Base-by-base conservation (phyloP, 2,888 invertebrate genomes). In the Ochlodes sylvanus region DNA sequence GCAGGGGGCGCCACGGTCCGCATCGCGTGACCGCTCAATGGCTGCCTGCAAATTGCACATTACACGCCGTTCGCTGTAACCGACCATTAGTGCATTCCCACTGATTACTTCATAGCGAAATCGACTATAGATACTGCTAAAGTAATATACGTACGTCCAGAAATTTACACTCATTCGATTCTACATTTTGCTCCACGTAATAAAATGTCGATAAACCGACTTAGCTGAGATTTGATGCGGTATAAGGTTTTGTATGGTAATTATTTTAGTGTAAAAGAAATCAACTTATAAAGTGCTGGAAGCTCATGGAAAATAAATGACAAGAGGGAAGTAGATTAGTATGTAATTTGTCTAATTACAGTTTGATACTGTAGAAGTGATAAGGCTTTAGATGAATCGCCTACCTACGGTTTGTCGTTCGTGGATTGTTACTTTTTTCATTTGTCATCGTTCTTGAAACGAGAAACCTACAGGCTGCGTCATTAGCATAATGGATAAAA, bases 11-110 rank as follows among this genome's bases (percentile, higher is more conserved):
- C 32, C 70, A 67, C 47, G 70, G 73, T 76, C 73, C 71, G 71
- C 76, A 77, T 91, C 85, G 92, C 91, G 90, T 92, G 91, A 89
- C 86, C 84, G 80, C 77, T 79, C 81, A 80, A 82, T 86, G 84
- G 79, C 78, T 80, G 85, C 81, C 80, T 83, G 85, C 86, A 90
- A 92, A 90, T 92, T 90, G 89, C 88, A 86, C 84, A 90, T 90
- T 91, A 89, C 85, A 88, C 84, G 87, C 83, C 82, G 84, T 85
- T 84, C 81, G 81, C 78, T 86, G 89, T 89, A 90, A 89, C 85
- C 85, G 81, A 79, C 85, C 86, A 90, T 90, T 90, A 91, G 85
- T 87, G 87, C 91, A 92, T 90, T 87, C 89, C 84, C 87, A 81
- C 80, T 82, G 86, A 92, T 90, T 91, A 90, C 89, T 85, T 86